These are phyloP conservation scores for Acanthis flammea DNA, from an alignment of 2,797 vertebrate genomes.

Conservation along the genomic window DNA sequence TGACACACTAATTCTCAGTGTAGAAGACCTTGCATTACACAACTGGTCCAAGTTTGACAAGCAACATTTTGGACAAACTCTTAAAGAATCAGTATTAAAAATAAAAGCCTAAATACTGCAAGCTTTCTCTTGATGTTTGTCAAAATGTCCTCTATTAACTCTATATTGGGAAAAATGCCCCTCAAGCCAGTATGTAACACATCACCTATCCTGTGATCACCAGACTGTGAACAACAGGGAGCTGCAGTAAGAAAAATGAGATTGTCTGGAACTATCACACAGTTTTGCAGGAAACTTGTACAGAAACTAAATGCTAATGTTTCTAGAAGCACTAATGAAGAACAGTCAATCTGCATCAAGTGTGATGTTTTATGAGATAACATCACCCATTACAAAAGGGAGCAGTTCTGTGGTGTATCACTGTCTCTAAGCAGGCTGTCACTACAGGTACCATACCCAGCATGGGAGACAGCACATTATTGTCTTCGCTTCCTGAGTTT, in stretches of 20 bases:
- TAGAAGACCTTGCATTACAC: neutral
- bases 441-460: constrained; percentile 74
- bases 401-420: neutral
- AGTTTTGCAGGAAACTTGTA: neutral
- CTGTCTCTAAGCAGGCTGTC: neutral
- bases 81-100: neutral
- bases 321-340: neutral
- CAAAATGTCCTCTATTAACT: neutral
- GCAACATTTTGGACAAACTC: neutral
- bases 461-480: constrained; percentile 80
- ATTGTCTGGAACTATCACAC: fast-evolving
- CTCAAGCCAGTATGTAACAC: neutral
- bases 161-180: neutral
- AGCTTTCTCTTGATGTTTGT: neutral
- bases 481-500: constrained; percentile 87
- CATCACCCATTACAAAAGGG: neutral
- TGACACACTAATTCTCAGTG: neutral
- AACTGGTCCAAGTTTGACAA: neutral
- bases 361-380: neutral
- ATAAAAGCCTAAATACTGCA: neutral
- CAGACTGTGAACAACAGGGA: neutral
- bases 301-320: neutral
- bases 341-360: neutral
- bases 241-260: neutral
- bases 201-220: neutral